Evolutionary conservation across 2,797 vertebrate species (phyloP), one percentile per base, ranked within the genome.

Genomic region (Sparus aurata): DNA sequence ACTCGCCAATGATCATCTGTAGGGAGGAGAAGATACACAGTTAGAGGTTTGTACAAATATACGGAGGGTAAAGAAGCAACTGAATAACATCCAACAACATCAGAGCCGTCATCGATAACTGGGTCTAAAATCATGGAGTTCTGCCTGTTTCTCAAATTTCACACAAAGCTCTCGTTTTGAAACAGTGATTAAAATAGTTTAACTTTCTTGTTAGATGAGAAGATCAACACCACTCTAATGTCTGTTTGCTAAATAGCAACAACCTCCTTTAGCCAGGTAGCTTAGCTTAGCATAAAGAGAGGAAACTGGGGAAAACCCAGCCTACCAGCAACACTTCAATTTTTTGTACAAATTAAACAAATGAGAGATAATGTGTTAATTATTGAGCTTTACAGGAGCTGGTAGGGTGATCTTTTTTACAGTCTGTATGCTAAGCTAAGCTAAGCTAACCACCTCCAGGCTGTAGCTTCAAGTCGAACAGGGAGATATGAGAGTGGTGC

Each of bases 1-100:
- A 93, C 93, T 99, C 98, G 91, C 98, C 98, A 88, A 96, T 0
- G 92, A 98, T 93, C 91, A 99, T 98, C 98, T 99, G 94, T 46
- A 90, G 89, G 57, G 34, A 38, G 73, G 49, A 65, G 73, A 47
- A 18, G 53, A 27, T 0, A 54, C 25, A 46, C n/a, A 43, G 80
- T 92, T 46, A 87, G 38, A 66, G 18, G 13, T 38, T 18, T 52
- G n/a, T 6, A 57, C 4, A 18, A 12, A 16, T 34, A 8, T 9
- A 53, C 10, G 38, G 12, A 22, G 49, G 57, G 18, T 1, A 20
- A 73, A 77, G 5, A 53, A 20, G 27, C 20, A 75, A 45, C 16
- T 71, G 12, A 73, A 58, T 20, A 3, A 73, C 30, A 41, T 38
- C 1, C n/a, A 38, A 63, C 13, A 71, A 38, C 1, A 52, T 16